These are phyloP conservation scores for Acanthiza pusilla DNA, from an alignment of 2,797 vertebrate species.

Conservation along the genomic window DNA sequence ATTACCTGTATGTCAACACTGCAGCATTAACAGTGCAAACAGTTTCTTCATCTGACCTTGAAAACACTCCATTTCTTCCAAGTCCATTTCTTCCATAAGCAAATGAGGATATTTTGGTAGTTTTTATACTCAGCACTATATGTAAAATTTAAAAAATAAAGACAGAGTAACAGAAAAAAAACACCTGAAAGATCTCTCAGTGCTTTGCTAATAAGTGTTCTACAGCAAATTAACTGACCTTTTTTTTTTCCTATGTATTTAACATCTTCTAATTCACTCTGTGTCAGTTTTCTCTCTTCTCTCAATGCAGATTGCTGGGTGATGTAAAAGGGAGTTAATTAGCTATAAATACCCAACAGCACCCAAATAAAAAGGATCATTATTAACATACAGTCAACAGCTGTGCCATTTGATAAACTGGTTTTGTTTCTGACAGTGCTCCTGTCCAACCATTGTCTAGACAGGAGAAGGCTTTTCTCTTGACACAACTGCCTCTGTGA, in stretches of 20 bases:
- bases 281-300: slow-evolving; percentile 48
- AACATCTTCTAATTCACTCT: slow-evolving; percentile 50
- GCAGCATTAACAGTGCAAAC: neutral
- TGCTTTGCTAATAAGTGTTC: slow-evolving; percentile 20
- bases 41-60: neutral
- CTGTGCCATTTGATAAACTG: slow-evolving; percentile 63
- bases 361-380: slow-evolving; percentile 71
- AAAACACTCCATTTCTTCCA: neutral
- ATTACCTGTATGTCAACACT: neutral
- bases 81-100: neutral
- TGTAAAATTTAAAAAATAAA: neutral
- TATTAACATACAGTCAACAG: slow-evolving; percentile 69
- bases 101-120: neutral
- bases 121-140: neutral
- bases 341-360: slow-evolving; percentile 72
- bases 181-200: neutral
- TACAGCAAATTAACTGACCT: slow-evolving; percentile 28
- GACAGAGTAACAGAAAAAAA: neutral
- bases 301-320: slow-evolving; percentile 66
- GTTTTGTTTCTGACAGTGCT: slow-evolving; percentile 49
- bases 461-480: neutral
- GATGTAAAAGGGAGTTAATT: slow-evolving; percentile 68
- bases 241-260: slow-evolving; percentile 38
- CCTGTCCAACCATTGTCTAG: slow-evolving; percentile 39
- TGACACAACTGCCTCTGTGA: neutral